These are phyloP conservation scores for Hypomecis atomaria DNA, from an alignment of 2,888 invertebrate genomes.

Conservation along the genomic window DNA sequence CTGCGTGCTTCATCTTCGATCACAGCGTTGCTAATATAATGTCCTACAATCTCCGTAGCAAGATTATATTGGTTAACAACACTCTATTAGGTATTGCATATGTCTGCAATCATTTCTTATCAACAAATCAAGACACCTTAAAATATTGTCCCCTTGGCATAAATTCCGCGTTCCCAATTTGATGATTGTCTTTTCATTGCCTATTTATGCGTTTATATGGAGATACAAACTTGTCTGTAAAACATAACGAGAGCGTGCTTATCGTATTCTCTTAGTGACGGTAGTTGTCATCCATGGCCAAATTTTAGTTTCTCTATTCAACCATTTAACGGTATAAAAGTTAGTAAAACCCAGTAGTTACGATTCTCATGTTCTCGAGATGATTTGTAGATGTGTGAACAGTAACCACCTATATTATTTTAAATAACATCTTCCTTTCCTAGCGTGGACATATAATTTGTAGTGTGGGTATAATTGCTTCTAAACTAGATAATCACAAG, in stretches of 20 bases:
- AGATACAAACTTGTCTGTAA: not conserved
- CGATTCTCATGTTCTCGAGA: conserved; percentile 36
- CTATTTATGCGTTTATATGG: conserved; percentile 30
- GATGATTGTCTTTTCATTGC: conserved; percentile 44
- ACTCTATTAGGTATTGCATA: conserved; percentile 5
- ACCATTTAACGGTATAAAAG: not conserved
- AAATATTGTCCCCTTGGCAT: conserved; percentile 42
- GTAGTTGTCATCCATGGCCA: not conserved
- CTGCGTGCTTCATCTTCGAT: no score
- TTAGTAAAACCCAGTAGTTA: conserved; percentile 5
- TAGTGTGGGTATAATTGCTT: conserved; percentile 40
- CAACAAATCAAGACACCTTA: conserved; percentile 4
- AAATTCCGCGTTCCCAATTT: conserved; percentile 40
- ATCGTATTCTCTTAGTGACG: not conserved
- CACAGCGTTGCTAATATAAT: not conserved
- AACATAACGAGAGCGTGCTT: not conserved
- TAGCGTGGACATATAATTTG: conserved; percentile 38
- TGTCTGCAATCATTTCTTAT: conserved; percentile 9
- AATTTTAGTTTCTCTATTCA: not conserved
- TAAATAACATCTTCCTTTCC: conserved; percentile 38
- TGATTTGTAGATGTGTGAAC: conserved; percentile 39
- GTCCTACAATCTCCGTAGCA: not conserved
- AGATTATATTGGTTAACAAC: not conserved
- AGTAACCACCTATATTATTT: conserved; percentile 20
- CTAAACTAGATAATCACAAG: conserved; percentile 41